Evolutionary conservation across 1,140 invertebrate genomes (phyloP).

Genomic region (Platyscapa corneri): DNA sequence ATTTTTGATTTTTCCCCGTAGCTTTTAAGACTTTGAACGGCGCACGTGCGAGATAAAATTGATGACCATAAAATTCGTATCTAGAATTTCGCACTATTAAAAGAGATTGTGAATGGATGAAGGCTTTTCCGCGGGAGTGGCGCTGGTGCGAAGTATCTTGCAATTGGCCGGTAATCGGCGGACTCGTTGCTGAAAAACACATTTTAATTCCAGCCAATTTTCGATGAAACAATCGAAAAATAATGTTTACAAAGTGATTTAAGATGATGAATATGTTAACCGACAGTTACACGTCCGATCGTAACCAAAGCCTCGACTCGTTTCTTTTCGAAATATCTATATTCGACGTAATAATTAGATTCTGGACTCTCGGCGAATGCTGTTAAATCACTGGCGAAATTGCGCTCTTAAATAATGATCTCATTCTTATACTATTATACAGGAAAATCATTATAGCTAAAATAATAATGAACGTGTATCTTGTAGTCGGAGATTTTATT

Average conservation of each 20-base stretch:
- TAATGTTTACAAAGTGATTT: background rate
- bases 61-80: background rate
- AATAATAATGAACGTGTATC: background rate
- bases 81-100: background rate
- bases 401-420: background rate
- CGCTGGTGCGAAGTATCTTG: too few species aligned
- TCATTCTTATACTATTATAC: background rate
- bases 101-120: background rate
- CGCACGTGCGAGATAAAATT: background rate
- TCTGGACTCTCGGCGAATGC: background rate
- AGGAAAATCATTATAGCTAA: background rate
- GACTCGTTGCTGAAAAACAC: background rate
- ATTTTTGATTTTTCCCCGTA: background rate
- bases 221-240: background rate
- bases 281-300: too few species aligned
- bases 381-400: background rate
- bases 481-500: background rate
- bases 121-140: too few species aligned
- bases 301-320: background rate
- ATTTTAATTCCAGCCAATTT: background rate
- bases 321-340: background rate
- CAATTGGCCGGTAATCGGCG: too few species aligned
- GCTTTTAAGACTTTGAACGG: background rate
- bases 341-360: background rate
- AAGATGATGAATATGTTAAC: background rate